phyloP scores from a whole-genome alignment of 2,888 invertebrate species.

The Plagodis dolabraria region DNA sequence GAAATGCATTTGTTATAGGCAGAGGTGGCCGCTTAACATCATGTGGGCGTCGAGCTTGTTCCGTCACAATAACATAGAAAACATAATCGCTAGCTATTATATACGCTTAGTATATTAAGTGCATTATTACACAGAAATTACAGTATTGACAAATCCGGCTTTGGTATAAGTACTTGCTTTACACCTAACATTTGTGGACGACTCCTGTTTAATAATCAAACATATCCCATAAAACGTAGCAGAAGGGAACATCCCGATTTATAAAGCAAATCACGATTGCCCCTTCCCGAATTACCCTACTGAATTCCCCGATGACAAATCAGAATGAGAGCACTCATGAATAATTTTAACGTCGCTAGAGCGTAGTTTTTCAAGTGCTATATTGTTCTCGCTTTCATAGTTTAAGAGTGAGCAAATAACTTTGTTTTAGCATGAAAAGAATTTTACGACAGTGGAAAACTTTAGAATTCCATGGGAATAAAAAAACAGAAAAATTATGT shows the following conservation, averaged over 20 bases:
- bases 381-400: constrained; percentile 31
- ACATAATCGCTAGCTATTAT: too few relatives aligned
- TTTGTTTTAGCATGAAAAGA: constrained; percentile 19
- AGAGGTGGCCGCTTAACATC: too few relatives aligned
- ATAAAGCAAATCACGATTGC: constrained; percentile 35
- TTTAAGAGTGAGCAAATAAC: constrained; percentile 29
- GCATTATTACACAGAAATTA: too few relatives aligned
- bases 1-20: too few relatives aligned
- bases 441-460: background rate
- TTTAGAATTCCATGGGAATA: background rate
- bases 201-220: constrained; percentile 23
- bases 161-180: too few relatives aligned
- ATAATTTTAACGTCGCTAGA: constrained; percentile 39
- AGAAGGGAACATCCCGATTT: constrained; percentile 12
- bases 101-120: too few relatives aligned
- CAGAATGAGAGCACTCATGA: constrained; percentile 36
- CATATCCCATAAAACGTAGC: constrained; percentile 5
- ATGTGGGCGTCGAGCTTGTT: too few relatives aligned
- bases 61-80: too few relatives aligned
- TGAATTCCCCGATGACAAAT: constrained; percentile 39
- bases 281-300: constrained; percentile 22
- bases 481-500: background rate
- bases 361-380: constrained; percentile 30
- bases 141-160: too few relatives aligned
- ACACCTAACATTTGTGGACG: too few relatives aligned